phyloP scores from a whole-genome alignment of 2,888 invertebrate species.

The Zygothrica quintamaculata region DNA sequence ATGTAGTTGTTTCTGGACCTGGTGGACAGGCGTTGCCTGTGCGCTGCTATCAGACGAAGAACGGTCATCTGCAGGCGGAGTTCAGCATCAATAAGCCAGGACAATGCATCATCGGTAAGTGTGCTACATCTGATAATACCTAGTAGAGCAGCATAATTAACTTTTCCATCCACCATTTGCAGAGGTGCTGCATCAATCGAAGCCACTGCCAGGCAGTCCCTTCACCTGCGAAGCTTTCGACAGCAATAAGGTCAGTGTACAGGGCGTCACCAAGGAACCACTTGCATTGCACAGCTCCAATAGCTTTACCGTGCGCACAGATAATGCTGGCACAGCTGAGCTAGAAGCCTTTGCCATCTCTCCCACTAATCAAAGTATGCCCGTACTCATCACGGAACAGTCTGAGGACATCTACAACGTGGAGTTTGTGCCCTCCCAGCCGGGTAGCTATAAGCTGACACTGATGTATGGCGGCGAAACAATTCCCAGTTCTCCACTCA shows the following conservation, averaged over 20 bases:
- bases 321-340: conserved; percentile 93
- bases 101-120: conserved; percentile 88
- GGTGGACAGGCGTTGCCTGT: conserved; percentile 93
- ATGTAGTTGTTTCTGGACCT: conserved; percentile 94
- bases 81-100: conserved; percentile 93
- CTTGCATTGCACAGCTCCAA: conserved; percentile 93
- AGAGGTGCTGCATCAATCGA: conserved; percentile 95
- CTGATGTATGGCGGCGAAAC: conserved; percentile 89
- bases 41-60: conserved; percentile 97
- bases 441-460: conserved; percentile 88
- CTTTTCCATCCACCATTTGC: conserved; percentile 79
- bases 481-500: conserved; percentile 86
- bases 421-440: conserved; percentile 93
- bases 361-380: conserved; percentile 92
- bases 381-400: conserved; percentile 90
- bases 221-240: conserved; percentile 97
- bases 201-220: conserved; percentile 96
- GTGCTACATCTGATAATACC: too few species aligned
- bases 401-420: conserved; percentile 90
- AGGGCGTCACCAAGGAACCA: conserved; percentile 90
- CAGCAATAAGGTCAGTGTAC: conserved; percentile 91
- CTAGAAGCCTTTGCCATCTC: conserved; percentile 94
- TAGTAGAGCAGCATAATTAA: not conserved
- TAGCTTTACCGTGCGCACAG: conserved; percentile 91
- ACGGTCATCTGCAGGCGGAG: conserved; percentile 97